Base-by-base conservation (phyloP, 1,140 invertebrate genomes). In the Atta colombica region DNA sequence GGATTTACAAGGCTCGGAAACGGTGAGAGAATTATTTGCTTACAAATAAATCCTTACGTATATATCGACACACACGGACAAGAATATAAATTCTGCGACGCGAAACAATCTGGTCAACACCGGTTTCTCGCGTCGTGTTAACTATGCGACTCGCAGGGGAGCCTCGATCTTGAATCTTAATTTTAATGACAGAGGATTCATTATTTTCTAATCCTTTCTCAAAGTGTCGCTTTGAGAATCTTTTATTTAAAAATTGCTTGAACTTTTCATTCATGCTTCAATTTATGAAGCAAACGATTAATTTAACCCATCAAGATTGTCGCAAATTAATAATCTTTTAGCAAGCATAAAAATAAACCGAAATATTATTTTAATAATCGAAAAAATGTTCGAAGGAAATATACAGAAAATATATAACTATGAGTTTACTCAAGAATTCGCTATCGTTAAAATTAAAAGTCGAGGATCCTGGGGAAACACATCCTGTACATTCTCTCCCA, bases 1-100 rank as follows among this genome's bases (percentile, higher is more conserved):
- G 80, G 69, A 84, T 84, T 84, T 84, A 84, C 80, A 84, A 84
- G 80, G 80, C 80, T 75, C 80, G 68, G 53, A 81, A 81, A 69
- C 49, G 80, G 80, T 75, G 80, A 75, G 55, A 82, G 68, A 84
- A 74, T 81, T 49, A 61, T 81, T 66, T 65, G 39, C 80, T 84
- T 84, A 75, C 55, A 84, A 84, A 84, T 84, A 63, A 82, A 84
- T 39, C 14, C 69, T 84, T 84, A 72, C 49, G 58, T 84, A 75
- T 74, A 84, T 84, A 74, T 74, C 55, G 69, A 84, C 69, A 75
- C 69, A 84, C 69, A 84, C 69, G 69, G 69, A 84, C 58, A 75
- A 75, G 80, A 84, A 84, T 84, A 75, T 84, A 84, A 84, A 61
- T 18, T 84, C 63, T 61, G 39, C 55, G 58, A 45, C 69, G 80